These are phyloP conservation scores for Neodiprion fabricii DNA, from an alignment of 1,140 invertebrate genomes.

Conservation along the genomic window DNA sequence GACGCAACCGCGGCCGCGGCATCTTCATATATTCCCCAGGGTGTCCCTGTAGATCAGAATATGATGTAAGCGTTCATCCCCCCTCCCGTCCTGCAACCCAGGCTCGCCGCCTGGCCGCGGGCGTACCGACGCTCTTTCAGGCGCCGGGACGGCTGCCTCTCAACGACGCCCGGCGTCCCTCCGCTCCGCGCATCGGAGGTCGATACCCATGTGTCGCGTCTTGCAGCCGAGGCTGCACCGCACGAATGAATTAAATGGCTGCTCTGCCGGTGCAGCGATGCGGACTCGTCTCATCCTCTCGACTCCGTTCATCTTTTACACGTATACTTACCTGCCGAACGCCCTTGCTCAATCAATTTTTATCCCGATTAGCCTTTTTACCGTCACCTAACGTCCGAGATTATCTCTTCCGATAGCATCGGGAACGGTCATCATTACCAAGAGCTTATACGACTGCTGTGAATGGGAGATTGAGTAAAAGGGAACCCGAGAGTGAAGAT, in stretches of 20 bases:
- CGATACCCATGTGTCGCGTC: slow-evolving; percentile 31
- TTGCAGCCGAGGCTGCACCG: background rate
- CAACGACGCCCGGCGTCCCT: slow-evolving; percentile 20
- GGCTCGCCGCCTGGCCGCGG: slow-evolving; percentile 22
- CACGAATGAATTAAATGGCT: slow-evolving; percentile 4
- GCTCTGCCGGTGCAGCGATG: background rate
- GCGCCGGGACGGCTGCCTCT: slow-evolving; percentile 38
- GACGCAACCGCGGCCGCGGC: background rate
- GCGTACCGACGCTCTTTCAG: slow-evolving; percentile 42
- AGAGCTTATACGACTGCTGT: too few species aligned
- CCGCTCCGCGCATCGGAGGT: slow-evolving; percentile 21
- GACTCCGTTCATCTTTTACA: too few species aligned
- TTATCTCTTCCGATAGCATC: too few species aligned
- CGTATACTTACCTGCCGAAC: background rate
- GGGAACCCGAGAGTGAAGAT: too few species aligned
- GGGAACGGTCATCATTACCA: too few species aligned
- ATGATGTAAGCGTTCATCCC: slow-evolving; percentile 44
- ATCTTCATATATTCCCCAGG: background rate
- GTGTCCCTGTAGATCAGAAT: slow-evolving; percentile 29
- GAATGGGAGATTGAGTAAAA: too few species aligned
- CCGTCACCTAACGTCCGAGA: background rate
- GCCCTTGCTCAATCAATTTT: background rate
- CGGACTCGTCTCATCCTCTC: background rate
- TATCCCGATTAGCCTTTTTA: background rate
- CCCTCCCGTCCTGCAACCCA: slow-evolving; percentile 9